phyloP scores from a whole-genome alignment of 1,140 invertebrate species.

The Drosophila miranda region DNA sequence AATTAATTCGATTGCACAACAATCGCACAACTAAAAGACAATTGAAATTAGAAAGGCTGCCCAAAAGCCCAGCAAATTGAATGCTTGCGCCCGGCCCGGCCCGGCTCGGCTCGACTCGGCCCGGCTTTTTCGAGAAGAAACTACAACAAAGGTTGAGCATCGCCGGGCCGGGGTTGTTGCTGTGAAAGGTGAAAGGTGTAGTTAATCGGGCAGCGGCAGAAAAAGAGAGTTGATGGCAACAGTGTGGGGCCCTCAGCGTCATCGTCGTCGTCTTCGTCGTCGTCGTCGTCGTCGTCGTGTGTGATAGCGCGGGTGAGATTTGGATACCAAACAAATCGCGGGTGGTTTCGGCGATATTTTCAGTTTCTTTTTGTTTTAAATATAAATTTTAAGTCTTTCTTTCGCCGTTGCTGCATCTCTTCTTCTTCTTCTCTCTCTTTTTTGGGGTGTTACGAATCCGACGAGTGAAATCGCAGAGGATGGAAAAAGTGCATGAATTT shows the following conservation, averaged over 20 bases:
- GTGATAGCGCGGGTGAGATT: conserved; percentile 72
- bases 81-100: conserved; percentile 16
- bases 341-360: conserved; percentile 69
- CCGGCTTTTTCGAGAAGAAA: conserved; percentile 25
- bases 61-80: conserved; percentile 45
- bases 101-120: no score
- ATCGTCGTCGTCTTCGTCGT: not conserved
- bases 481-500: conserved; percentile 74
- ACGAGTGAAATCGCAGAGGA: conserved; percentile 72
- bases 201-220: conserved; percentile 67
- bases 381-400: conserved; percentile 62
- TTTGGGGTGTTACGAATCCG: conserved; percentile 75
- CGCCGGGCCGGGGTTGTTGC: conserved; percentile 22
- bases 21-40: conserved; percentile 46
- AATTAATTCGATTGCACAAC: conserved; percentile 75
- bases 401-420: conserved; percentile 13
- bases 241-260: conserved; percentile 4
- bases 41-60: conserved; percentile 79
- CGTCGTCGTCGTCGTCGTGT: conserved; percentile 38
- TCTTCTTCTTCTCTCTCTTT: conserved; percentile 22
- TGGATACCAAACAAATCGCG: conserved; percentile 63
- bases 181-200: conserved; percentile 78
- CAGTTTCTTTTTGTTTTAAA: conserved; percentile 60
- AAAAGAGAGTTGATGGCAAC: conserved; percentile 57
- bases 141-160: conserved; percentile 66